Evolutionary conservation across 1,140 invertebrate genomes (phyloP).

Genomic region (Polypedilum pembai): DNA sequence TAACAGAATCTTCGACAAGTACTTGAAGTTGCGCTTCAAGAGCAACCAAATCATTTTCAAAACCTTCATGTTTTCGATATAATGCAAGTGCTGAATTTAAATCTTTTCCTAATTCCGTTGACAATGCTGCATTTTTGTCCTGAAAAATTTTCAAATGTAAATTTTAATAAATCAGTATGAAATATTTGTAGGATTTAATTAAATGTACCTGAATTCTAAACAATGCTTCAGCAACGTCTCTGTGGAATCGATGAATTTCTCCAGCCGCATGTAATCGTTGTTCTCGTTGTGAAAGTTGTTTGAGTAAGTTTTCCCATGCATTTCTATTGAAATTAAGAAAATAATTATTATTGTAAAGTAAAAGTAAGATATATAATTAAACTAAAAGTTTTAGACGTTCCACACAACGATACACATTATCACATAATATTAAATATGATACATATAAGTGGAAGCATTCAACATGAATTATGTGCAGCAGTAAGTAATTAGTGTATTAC

Average conservation of each 20-base stretch:
- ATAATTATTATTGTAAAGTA: no score
- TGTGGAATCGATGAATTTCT: constrained; percentile 93
- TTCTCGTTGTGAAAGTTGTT: constrained; percentile 77
- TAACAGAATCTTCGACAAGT: constrained; percentile 82
- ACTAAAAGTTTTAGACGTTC: no score
- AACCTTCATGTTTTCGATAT: constrained; percentile 82
- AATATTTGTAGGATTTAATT: not conserved
- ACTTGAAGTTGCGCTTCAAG: constrained; percentile 87
- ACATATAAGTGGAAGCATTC: no score
- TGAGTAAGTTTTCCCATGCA: constrained; percentile 80
- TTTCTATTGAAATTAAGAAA: constrained; percentile 33
- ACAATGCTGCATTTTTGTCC: constrained; percentile 75
- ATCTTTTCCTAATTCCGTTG: constrained; percentile 79
- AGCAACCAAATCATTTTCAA: constrained; percentile 91
- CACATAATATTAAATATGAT: no score
- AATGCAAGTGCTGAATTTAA: constrained; percentile 78
- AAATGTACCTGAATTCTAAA: constrained; percentile 62
- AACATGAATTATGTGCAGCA: no score
- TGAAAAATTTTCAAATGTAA: constrained; percentile 20
- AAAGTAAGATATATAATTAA: no score
- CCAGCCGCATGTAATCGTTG: constrained; percentile 83
- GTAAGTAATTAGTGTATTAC: constrained; percentile 30
- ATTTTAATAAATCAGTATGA: not conserved
- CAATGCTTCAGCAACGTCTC: constrained; percentile 88
- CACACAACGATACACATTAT: no score